Evolutionary conservation across 2,797 vertebrate genomes (phyloP).

Genomic region (Chelonia mydas): DNA sequence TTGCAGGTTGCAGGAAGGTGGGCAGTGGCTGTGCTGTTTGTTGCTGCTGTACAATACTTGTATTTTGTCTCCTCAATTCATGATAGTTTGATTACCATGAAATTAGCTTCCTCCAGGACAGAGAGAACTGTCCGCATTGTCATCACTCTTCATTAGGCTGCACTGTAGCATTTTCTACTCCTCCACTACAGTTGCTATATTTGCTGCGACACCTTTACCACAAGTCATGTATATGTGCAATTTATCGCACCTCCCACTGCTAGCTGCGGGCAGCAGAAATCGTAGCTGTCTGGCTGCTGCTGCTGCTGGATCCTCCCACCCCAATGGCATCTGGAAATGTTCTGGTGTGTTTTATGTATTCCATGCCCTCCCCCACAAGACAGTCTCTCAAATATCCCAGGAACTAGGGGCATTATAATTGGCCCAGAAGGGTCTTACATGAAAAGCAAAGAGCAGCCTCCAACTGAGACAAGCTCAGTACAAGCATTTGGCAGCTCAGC

Average conservation of each 20-base stretch:
- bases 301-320: not conserved
- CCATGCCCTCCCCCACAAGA: not conserved
- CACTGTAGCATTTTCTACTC: not conserved
- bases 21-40: not conserved
- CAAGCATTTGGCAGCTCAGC: not conserved
- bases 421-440: not conserved
- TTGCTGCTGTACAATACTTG: rapidly evolving
- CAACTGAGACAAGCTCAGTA: not conserved
- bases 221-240: not conserved
- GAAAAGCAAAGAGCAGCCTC: not conserved
- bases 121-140: not conserved
- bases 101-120: not conserved
- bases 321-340: not conserved
- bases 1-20: not conserved
- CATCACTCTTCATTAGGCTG: not conserved
- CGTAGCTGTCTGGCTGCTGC: not conserved
- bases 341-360: not conserved
- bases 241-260: not conserved
- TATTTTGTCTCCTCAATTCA: not conserved
- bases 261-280: not conserved
- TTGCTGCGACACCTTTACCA: not conserved
- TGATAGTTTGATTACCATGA: not conserved
- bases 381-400: not conserved
- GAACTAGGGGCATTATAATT: not conserved
- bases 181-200: not conserved